Percentiles rank a stretch among this genome's conserved stretches.
Evolutionary conservation across 2,113 vertebrate genomes (phyloP).

Genomic region (Ursus arctos): DNA sequence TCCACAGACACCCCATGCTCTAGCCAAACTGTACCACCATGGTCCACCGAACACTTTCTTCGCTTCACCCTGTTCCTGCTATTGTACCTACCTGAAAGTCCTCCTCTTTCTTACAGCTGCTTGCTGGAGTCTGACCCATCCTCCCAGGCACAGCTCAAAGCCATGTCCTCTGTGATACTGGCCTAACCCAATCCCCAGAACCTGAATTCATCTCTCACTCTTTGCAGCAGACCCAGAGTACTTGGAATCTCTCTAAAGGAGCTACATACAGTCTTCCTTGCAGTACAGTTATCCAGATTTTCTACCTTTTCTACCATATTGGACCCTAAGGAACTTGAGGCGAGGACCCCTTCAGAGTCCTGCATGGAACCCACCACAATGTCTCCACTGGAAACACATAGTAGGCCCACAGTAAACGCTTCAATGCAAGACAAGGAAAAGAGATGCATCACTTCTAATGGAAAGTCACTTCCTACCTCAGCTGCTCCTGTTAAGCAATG

Average conservation of each 20-base stretch:
- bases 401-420: neutral
- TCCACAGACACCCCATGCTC: neutral
- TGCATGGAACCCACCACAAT: neutral
- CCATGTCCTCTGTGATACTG: neutral
- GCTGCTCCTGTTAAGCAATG: constrained; percentile 89
- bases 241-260: neutral
- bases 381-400: neutral
- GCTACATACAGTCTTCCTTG: neutral
- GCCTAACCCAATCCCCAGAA: neutral
- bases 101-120: neutral
- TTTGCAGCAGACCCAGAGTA: neutral
- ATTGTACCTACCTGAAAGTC: neutral
- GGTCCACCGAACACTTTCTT: neutral
- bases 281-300: neutral
- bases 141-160: neutral
- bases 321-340: neutral
- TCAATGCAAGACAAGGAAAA: neutral
- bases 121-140: neutral
- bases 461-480: constrained; percentile 87
- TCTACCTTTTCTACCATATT: neutral
- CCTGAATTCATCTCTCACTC: neutral
- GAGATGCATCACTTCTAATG: neutral
- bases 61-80: neutral
- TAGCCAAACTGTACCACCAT: neutral
- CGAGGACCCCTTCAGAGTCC: neutral